phyloP scores from a whole-genome alignment of 2,888 invertebrate species.

The Trichacis sp. region DNA sequence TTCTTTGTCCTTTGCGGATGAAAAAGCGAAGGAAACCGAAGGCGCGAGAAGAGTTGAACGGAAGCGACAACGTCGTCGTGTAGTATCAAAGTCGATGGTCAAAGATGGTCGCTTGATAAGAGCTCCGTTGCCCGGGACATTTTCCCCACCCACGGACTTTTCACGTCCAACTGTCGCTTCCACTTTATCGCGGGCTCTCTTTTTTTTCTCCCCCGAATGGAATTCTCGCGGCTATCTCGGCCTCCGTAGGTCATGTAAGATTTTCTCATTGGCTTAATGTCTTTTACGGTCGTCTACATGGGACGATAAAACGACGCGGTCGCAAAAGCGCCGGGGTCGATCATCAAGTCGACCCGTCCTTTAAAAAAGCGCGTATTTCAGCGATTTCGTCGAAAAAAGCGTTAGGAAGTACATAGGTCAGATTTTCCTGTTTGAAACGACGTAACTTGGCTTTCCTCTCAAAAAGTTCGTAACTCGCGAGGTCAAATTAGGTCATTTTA shows the following conservation, averaged over 20 bases:
- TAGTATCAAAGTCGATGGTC: slow-evolving; percentile 7
- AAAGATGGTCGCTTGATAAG: slow-evolving; percentile 4
- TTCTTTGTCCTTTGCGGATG: not conserved
- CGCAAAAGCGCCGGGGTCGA: slow-evolving; percentile 34
- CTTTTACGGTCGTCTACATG: slow-evolving; percentile 1
- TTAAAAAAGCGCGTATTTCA: too few species aligned
- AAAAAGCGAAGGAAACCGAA: not conserved
- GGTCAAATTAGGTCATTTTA: too few species aligned
- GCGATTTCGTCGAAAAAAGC: too few species aligned
- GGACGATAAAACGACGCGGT: not conserved
- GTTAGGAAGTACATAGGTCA: too few species aligned
- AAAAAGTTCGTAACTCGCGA: too few species aligned
- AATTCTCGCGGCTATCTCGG: slow-evolving; percentile 1
- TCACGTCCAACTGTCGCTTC: not conserved
- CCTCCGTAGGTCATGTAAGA: slow-evolving; percentile 5
- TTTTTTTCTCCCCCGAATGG: not conserved
- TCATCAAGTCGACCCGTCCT: slow-evolving; percentile 44
- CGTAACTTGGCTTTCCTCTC: too few species aligned
- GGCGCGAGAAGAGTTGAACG: not conserved
- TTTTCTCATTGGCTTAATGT: slow-evolving; percentile 1
- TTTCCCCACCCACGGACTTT: not conserved
- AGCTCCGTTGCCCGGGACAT: not conserved
- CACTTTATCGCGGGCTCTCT: slow-evolving; percentile 2
- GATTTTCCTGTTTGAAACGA: too few species aligned
- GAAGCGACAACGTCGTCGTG: slow-evolving; percentile 5